These are phyloP conservation scores for Synodontis membranacea DNA, from an alignment of 2,113 vertebrate genomes.

Conservation along the genomic window DNA sequence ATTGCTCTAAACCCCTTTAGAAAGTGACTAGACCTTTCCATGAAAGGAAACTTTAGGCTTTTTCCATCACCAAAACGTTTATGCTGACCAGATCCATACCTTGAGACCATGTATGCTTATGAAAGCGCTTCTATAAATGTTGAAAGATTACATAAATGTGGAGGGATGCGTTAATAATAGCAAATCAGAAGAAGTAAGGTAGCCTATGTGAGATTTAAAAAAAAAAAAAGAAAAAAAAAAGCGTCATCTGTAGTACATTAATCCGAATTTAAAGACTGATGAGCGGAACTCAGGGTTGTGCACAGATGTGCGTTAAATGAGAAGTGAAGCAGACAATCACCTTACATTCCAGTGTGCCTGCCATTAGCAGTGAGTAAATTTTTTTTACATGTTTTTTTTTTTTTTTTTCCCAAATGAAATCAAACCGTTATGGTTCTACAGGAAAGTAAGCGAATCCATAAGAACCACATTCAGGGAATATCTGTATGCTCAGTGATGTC, in stretches of 20 bases:
- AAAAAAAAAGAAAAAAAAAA: no score
- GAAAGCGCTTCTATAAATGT: constrained; percentile 45
- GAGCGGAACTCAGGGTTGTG: constrained; percentile 27
- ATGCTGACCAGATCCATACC: constrained; percentile 29
- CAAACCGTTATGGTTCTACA: constrained; percentile 20
- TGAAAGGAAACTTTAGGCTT: constrained; percentile 36
- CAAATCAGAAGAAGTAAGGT: background rate
- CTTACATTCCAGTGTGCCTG: constrained; percentile 47
- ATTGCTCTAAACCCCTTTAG: constrained; percentile 57
- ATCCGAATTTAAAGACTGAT: constrained; percentile 42
- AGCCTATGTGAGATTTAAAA: constrained; percentile 5
- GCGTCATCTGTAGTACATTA: constrained; percentile 47
- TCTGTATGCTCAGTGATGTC: background rate
- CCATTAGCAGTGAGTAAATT: constrained; percentile 36
- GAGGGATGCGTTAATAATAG: constrained; percentile 26
- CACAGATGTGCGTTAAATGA: constrained; percentile 37
- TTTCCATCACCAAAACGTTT: constrained; percentile 24
- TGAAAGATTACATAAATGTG: constrained; percentile 47
- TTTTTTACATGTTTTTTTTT: background rate
- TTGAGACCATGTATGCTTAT: background rate
- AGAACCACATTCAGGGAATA: background rate
- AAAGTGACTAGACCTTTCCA: constrained; percentile 34
- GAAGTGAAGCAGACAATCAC: constrained; percentile 32
- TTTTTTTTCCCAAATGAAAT: constrained; percentile 13
- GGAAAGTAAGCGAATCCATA: constrained; percentile 16